Percentiles rank a stretch among this genome's conserved stretches.
Evolutionary conservation across 2,888 invertebrate genomes (phyloP).

Genomic region (Mycalesis mineus): DNA sequence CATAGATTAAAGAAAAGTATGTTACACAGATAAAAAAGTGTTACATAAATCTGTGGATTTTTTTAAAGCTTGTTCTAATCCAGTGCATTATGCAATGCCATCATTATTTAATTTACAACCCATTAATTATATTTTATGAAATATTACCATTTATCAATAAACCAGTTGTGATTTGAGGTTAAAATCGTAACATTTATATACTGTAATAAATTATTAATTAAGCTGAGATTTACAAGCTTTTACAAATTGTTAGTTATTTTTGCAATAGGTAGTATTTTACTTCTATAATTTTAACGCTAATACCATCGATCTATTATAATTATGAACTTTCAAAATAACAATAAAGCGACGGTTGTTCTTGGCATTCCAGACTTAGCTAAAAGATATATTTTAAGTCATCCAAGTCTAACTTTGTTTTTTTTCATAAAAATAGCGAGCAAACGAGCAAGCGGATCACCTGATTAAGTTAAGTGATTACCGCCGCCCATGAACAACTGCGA

Average conservation of each 20-base stretch:
- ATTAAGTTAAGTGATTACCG: too few species aligned
- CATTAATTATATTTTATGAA: background rate
- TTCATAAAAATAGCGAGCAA: too few species aligned
- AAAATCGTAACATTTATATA: background rate
- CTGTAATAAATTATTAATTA: background rate
- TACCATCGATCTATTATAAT: too few species aligned
- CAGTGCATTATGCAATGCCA: background rate
- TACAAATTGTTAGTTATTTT: background rate
- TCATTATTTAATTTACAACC: background rate
- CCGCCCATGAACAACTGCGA: too few species aligned
- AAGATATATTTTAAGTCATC: too few species aligned
- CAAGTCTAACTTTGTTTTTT: too few species aligned
- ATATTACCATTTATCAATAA: background rate
- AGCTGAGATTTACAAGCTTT: background rate
- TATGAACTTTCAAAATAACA: too few species aligned
- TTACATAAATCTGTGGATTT: background rate
- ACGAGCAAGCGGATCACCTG: too few species aligned
- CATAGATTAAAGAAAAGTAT: background rate
- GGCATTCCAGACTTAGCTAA: too few species aligned
- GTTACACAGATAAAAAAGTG: background rate
- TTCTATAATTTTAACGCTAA: too few species aligned
- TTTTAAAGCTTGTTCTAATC: background rate
- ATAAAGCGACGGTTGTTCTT: too few species aligned
- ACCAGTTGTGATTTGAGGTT: background rate
- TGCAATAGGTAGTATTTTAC: too few species aligned